phyloP scores from a whole-genome alignment of 2,113 vertebrate genomes.

The Brachypteracias leptosomus region DNA sequence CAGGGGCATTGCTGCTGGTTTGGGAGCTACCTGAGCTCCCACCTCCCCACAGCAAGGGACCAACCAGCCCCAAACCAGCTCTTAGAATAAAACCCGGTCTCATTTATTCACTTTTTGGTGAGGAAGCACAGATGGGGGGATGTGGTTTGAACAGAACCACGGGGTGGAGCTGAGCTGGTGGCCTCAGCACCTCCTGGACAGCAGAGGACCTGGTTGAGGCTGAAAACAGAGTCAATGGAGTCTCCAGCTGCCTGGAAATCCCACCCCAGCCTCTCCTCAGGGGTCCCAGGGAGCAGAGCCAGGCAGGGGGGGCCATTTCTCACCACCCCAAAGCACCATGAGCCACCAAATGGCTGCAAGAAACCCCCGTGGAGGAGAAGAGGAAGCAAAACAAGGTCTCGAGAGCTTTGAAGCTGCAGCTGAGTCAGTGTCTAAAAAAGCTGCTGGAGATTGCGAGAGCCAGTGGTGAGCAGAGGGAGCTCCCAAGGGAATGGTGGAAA shows the following conservation, averaged over 20 bases:
- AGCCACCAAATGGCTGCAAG: background rate
- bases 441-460: background rate
- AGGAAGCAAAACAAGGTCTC: background rate
- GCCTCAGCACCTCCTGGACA: background rate
- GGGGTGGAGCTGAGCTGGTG: background rate
- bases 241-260: background rate
- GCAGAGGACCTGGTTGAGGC: background rate
- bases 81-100: background rate
- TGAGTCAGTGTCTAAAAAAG: background rate
- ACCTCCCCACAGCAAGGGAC: rapidly evolving
- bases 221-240: background rate
- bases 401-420: background rate
- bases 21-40: background rate
- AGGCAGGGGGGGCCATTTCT: background rate
- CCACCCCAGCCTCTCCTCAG: background rate
- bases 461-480: background rate
- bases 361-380: background rate
- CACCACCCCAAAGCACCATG: rapidly evolving
- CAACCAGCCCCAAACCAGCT: background rate
- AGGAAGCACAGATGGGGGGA: background rate
- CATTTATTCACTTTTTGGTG: background rate
- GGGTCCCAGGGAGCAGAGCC: rapidly evolving
- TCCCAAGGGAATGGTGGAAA: background rate
- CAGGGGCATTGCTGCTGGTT: background rate
- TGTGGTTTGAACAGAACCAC: rapidly evolving